A percentile compares a stretch with the other conserved stretches of the same genome.
Conservation (phyloP, 2,113 vertebrate genomes). For the Casuarius casuarius region DNA sequence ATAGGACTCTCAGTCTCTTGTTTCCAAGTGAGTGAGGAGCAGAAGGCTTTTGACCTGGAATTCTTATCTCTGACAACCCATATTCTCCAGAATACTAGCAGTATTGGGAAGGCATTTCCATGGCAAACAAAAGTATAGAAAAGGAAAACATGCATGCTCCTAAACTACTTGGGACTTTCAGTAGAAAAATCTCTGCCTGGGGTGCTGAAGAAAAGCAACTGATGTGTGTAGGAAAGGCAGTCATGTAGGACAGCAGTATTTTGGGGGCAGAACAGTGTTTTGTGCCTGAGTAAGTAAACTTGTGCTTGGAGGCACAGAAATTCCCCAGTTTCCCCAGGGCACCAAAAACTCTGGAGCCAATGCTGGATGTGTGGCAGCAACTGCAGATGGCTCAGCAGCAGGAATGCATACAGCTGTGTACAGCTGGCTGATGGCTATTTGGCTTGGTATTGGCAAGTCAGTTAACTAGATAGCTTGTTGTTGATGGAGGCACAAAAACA, state of each 20-base stretch:
- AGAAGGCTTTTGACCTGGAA: not conserved
- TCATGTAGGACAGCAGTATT: not conserved
- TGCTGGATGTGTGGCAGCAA: not conserved
- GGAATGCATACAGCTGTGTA: slow-evolving; percentile 17
- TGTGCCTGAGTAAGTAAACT: slow-evolving; percentile 14
- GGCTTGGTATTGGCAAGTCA: not conserved
- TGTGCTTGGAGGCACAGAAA: slow-evolving; percentile 10
- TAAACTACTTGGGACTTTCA: not conserved
- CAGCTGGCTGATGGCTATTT: not conserved
- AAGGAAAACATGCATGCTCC: not conserved
- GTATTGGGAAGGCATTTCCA: not conserved
- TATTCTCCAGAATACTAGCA: not conserved
- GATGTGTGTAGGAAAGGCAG: not conserved
- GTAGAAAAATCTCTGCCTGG: not conserved
- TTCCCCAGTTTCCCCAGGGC: not conserved
- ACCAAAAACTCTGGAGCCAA: slow-evolving; percentile 5
- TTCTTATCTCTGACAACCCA: not conserved
- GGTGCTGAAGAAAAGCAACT: not conserved
- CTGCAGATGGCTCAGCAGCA: slow-evolving; percentile 15
- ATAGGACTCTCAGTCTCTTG: not conserved
- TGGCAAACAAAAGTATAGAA: not conserved
- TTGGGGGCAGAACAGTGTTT: slow-evolving; percentile 28
- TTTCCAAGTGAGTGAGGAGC: not conserved
- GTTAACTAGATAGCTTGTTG: not conserved
- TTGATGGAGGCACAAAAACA: not conserved